A percentile compares a stretch with the other conserved stretches of the same genome.
phyloP scores from a whole-genome alignment of 2,888 invertebrate species.

The Melipona beecheii region DNA sequence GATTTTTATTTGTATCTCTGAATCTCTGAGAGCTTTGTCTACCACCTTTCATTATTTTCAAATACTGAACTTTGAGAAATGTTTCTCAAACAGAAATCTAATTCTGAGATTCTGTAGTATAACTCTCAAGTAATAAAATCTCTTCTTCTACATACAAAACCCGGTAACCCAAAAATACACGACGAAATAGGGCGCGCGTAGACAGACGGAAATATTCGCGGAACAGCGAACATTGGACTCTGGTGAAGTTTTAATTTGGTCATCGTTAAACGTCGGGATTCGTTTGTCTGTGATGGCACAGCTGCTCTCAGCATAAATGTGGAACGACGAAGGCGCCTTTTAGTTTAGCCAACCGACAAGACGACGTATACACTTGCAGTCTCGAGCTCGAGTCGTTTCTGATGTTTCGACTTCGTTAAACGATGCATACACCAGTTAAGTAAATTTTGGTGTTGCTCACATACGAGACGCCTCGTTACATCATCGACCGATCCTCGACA shows the following conservation, averaged over 20 bases:
- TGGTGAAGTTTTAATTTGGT: conserved; percentile 60
- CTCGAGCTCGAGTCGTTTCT: conserved; percentile 2
- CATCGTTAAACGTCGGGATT: conserved; percentile 41
- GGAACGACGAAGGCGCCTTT: conserved; percentile 68
- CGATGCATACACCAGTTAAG: conserved; percentile 72
- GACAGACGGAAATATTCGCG: conserved; percentile 27
- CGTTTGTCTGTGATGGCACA: conserved; percentile 26
- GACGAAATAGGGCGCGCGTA: conserved; percentile 12
- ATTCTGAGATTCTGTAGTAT: not conserved
- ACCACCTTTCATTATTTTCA: not conserved
- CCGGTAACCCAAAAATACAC: conserved; percentile 37
- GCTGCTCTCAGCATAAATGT: conserved; percentile 53
- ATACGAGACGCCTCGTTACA: conserved; percentile 48
- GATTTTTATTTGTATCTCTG: not conserved
- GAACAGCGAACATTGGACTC: conserved; percentile 42
- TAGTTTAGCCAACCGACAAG: conserved; percentile 75
- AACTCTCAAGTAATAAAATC: not conserved
- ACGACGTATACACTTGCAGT: conserved; percentile 29
- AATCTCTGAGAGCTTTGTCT: not conserved
- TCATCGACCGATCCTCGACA: conserved; percentile 61
- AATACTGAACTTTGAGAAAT: not conserved
- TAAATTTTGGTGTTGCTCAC: conserved; percentile 69
- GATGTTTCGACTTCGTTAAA: not conserved
- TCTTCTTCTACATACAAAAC: not conserved
- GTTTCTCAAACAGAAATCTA: not conserved